Base-by-base conservation (phyloP, 1,140 invertebrate species). In the Apis florea region DNA sequence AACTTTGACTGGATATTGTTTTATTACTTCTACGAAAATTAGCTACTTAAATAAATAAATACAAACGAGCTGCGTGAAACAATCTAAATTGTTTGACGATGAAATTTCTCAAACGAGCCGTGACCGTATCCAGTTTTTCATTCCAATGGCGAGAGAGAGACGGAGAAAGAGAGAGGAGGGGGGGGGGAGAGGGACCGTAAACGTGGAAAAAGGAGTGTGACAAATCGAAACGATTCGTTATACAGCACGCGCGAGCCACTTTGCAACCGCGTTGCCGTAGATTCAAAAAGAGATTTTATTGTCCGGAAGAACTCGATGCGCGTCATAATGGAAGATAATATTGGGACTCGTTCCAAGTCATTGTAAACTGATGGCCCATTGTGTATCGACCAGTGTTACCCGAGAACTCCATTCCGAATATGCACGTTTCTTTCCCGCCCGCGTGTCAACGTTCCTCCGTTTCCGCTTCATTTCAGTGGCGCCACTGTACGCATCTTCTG, bases 261-360 rank as follows among this genome's bases (percentile, higher is more conserved):
- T 74, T 83, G 78, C 82, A 58, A 85, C 75, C 74, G 71, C 77
- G 73, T 68, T 67, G 82, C 70, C 82, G 90, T 87, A 83, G 90
- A 91, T 89, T 86, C 84, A 78, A 63, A 84, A 84, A 73, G 81
- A 90, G 74, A 13, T 88, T 88, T 91, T 90, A 91, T 90, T 90
- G 88, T 86, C 83, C 85, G 89, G 87, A 89, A 91, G 89, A 90
- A 84, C 85, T 82, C 83, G 81, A 87, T 90, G 88, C 78, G 84
- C 53, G 83, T 88, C 81, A 89, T 90, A 90, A 91, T 90, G 84
- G 82, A 66, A 88, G 83, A 90, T 90, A 91, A 91, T 90, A 89
- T 83, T 80, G 79, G 86, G 83, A 84, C 74, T 81, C 83, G 83
- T 89, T 90, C 81, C 87, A 86, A 84, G 40, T 83, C 79, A 85